Base-by-base conservation (phyloP, 2,113 vertebrate genomes). In the Trogon surrucura region DNA sequence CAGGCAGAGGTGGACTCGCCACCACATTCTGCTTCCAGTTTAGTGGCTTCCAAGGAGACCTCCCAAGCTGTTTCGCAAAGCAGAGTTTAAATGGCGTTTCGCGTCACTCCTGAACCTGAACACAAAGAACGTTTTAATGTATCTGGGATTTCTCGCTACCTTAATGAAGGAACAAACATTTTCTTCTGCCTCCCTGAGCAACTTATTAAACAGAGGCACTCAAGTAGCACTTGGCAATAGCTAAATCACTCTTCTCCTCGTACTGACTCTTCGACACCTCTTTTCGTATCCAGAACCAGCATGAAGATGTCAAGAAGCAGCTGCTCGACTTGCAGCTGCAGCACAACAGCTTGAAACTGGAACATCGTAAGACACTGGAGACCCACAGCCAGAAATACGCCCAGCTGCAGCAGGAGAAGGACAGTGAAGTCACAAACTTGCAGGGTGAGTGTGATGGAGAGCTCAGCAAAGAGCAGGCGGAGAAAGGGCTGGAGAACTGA, bases 231-330 rank as follows among this genome's bases (percentile, higher is more conserved):
- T 38, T 60, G 32, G 30, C 20, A 64, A 17, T 1, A 19, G 11
- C 19, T 23, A 8, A 44, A 50, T 58, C 10, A 4, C 66, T 64
- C 16, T 16, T 48, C 54, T 58, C 19, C 45, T 10, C 5, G 34
- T 13, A 5, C 23, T 48, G 51, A 66, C 48, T 11, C 26, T 60
- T 57, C 80, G 58, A 9, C 9, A 3, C 36, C 62, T 16, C 6
- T 34, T 2, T 16, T 19, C 11, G 0, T 15, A 7, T 25, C 48
- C 95, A 98, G 98, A 98, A 98, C 79, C 98, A 98, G 79, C 97
- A 98, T 1, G 97, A 97, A 0, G 98, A 98, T 13, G 88, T 98
- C 18, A 98, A 97, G 94, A 98, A 97, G 79, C 98, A 98, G 90
- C 82, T 98, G 32, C 88, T 97, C 21, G 97, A 97, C 27, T 85